These are phyloP conservation scores for Mesoligia furuncula DNA, from an alignment of 2,888 invertebrate genomes.

Conservation along the genomic window DNA sequence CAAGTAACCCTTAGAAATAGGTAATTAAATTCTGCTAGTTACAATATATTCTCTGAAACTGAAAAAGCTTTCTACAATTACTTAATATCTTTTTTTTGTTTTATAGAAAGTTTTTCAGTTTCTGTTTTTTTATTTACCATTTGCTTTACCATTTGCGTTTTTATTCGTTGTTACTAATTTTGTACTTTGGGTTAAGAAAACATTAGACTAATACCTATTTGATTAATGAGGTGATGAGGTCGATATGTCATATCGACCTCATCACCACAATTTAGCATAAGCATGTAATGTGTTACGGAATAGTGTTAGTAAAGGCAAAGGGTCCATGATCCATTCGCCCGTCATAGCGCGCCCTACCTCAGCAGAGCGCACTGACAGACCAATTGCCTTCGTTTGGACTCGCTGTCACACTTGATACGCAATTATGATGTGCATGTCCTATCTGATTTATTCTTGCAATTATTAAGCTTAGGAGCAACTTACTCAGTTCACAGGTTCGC, in stretches of 20 bases:
- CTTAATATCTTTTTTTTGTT: no score
- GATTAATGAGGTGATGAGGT: not conserved
- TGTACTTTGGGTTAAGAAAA: not conserved
- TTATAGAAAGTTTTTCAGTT: not conserved
- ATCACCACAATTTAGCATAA: not conserved
- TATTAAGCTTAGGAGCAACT: not conserved
- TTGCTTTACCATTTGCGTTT: not conserved
- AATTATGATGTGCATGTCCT: constrained; percentile 61
- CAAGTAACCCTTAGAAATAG: not conserved
- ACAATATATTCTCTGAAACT: not conserved
- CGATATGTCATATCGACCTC: not conserved
- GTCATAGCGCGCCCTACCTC: constrained; percentile 47
- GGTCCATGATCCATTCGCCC: constrained; percentile 55
- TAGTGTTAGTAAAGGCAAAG: constrained; percentile 54
- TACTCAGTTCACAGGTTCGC: not conserved
- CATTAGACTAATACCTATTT: not conserved
- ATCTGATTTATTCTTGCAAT: constrained; percentile 52
- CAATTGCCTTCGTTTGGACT: constrained; percentile 84
- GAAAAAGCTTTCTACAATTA: not conserved
- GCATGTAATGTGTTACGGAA: not conserved
- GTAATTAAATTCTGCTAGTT: not conserved
- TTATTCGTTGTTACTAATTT: not conserved
- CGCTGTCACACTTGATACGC: constrained; percentile 56
- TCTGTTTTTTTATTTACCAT: not conserved
- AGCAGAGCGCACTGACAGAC: constrained; percentile 71